These are phyloP conservation scores for Cisticola juncidis DNA, from an alignment of 2,113 vertebrate species.

Conservation along the genomic window DNA sequence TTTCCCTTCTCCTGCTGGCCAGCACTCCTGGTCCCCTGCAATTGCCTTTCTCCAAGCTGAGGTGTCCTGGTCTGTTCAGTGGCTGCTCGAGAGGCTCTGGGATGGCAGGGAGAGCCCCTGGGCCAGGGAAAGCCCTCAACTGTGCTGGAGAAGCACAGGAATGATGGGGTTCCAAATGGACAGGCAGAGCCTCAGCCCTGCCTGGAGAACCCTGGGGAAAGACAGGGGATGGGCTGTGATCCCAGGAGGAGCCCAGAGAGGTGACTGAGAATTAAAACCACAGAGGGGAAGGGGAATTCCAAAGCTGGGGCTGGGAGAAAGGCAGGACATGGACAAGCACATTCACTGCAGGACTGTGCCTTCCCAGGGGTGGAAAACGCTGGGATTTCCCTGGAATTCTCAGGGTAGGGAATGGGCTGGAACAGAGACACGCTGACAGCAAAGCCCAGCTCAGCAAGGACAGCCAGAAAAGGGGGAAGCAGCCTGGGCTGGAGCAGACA, in stretches of 20 bases:
- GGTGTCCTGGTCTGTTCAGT: not conserved
- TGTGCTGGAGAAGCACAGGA: not conserved
- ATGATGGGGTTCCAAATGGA: not conserved
- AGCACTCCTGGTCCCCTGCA: not conserved
- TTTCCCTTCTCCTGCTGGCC: not conserved
- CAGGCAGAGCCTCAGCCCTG: not conserved
- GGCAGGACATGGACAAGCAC: fast-evolving
- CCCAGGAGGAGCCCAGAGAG: not conserved
- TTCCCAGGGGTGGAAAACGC: not conserved
- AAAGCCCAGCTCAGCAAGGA: no score
- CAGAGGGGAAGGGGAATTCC: not conserved
- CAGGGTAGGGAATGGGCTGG: no score
- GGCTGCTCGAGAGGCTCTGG: not conserved
- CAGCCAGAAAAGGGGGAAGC: no score
- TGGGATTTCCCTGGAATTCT: no score
- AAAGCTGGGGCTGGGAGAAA: not conserved
- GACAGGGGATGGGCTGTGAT: not conserved
- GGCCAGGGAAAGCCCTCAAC: not conserved
- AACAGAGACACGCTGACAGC: no score
- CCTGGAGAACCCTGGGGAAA: not conserved
- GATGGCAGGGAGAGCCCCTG: not conserved
- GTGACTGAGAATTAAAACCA: not conserved
- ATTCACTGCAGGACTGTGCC: not conserved
- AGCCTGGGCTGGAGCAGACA: no score
- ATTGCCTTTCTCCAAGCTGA: not conserved